Base-by-base conservation (phyloP, 2,113 vertebrate genomes). In the Podarcis raffonei region DNA sequence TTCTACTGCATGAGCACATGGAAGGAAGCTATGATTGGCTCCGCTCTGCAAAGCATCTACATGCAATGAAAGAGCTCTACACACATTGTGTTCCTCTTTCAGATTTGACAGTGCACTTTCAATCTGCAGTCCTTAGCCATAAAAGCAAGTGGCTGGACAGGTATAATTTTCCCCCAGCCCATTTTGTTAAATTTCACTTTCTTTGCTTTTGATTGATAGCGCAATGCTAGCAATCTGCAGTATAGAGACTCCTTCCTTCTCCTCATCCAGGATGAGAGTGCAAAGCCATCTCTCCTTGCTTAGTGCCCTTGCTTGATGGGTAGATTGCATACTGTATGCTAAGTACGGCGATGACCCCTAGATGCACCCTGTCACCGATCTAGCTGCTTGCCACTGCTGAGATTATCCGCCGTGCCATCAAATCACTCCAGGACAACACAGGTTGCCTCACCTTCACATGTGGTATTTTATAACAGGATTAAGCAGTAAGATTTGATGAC, bases 401-500 rank as follows among this genome's bases (percentile, higher is more conserved):
- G 93, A 94, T 95, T 93, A 95, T 94, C 94, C 92, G 88, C 85
- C 83, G 69, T 91, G 91, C 91, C 72, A 42, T 30, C 89, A 93
- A 91, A 93, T 93, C 91, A 90, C 90, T 93, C 85, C 79, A 89
- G 93, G 91, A 87, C 90, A 89, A 83, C 57, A 66, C n/a, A 76
- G 92, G 89, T 89, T 93, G 85, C 66, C 87, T 94, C 93, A 91
- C 91, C 87, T 92, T 92, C 89, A 92, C 88, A 79, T 1, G 4
- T 68, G 84, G 71, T 9, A 90, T 85, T 86, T 5, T 32, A 0
- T 89, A 85, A 90, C 42, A 0, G 89, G 90, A 93, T 93, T 95
- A 94, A 90, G 94, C 91, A 94, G 93, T 93, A 87, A 79, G 91
- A 90, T 92, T 84, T 91, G 93, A 89, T 94, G 93, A 89, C 93